Evolutionary conservation across 2,888 invertebrate species (phyloP).

Genomic region (Cephus spinipes): DNA sequence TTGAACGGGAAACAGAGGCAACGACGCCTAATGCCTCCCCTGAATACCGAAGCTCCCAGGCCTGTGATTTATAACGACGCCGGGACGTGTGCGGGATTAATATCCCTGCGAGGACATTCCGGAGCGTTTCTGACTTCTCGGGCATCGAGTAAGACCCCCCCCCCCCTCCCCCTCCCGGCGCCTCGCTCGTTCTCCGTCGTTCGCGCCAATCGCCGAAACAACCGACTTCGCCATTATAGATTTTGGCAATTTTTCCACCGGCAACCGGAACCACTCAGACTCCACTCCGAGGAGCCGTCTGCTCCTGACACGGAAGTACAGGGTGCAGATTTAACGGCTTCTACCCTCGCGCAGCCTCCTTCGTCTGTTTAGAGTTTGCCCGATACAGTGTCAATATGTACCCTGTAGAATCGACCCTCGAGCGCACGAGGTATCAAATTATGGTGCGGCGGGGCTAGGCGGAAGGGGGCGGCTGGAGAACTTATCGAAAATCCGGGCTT

Average conservation of each 20-base stretch:
- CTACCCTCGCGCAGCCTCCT: not conserved
- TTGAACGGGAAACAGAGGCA: no score
- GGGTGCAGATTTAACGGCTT: slow-evolving; percentile 2
- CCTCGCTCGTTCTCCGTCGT: not conserved
- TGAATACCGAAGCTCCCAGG: no score
- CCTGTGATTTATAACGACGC: no score
- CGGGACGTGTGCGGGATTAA: no score
- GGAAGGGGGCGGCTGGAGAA: not conserved
- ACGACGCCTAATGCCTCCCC: no score
- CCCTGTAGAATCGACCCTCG: not conserved
- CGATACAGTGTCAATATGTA: slow-evolving; percentile 5
- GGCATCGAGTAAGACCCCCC: no score
- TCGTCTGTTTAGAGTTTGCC: not conserved
- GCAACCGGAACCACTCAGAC: not conserved
- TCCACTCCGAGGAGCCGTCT: not conserved
- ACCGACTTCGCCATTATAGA: no score
- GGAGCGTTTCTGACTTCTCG: no score
- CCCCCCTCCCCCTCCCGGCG: not conserved
- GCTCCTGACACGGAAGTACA: not conserved
- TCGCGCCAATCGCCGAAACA: not conserved
- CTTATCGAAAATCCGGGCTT: not conserved
- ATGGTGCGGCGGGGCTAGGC: not conserved
- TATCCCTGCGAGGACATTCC: no score
- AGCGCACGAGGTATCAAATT: not conserved
- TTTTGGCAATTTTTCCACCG: not conserved